Evolutionary conservation across 2,113 vertebrate genomes (phyloP).

Genomic region (Scomber japonicus): DNA sequence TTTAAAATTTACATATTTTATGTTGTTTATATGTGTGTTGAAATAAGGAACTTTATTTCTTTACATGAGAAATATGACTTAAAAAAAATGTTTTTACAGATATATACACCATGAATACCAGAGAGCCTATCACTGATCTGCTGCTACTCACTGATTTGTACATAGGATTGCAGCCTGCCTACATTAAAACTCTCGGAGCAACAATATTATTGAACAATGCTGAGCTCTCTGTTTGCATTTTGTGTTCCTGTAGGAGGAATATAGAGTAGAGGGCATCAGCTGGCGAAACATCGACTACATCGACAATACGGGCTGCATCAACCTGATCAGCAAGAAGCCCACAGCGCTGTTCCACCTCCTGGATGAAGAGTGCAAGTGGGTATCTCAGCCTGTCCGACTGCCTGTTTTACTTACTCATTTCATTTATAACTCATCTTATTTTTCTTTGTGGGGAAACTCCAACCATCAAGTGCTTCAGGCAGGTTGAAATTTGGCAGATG

Average conservation of each 20-base stretch:
- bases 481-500: not conserved
- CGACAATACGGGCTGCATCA: constrained; percentile 97
- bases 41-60: no score
- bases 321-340: constrained; percentile 98
- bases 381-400: constrained; percentile 35
- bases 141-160: no score
- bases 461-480: not conserved
- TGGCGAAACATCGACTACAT: constrained; percentile 99
- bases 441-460: not conserved
- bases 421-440: not conserved
- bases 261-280: constrained; percentile 94
- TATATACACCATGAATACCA: no score
- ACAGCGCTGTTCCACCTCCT: constrained; percentile 97
- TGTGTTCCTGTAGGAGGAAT: constrained; percentile 90
- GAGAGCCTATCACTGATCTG: no score
- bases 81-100: no score
- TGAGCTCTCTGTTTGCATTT: constrained; percentile 13
- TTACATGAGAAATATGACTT: no score
- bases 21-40: no score
- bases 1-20: no score
- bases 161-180: not conserved
- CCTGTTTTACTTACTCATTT: constrained; percentile 15
- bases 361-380: constrained; percentile 99
- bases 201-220: not conserved
- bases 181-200: not conserved